Evolutionary conservation across 2,797 vertebrate species (phyloP).

Genomic region (Melanogrammus aeglefinus): DNA sequence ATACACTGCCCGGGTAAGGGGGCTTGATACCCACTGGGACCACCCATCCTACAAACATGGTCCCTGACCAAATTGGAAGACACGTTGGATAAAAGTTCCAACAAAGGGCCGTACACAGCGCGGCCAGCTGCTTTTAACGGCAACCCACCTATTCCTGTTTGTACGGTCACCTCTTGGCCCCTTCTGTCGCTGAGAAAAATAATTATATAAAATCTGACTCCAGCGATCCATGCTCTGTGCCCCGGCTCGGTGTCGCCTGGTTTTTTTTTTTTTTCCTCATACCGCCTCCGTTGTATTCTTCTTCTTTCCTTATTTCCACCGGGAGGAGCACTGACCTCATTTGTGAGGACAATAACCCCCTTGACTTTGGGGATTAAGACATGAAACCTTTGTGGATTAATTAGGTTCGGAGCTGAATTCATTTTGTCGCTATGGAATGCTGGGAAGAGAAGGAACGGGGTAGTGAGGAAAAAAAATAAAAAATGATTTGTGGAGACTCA

Average conservation of each 20-base stretch:
- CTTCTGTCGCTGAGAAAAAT: slow-evolving; percentile 53
- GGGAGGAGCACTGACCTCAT: slow-evolving; percentile 83
- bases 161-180: slow-evolving; percentile 51
- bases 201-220: slow-evolving; percentile 42
- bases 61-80: too few species aligned
- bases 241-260: slow-evolving; percentile 37
- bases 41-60: too few species aligned
- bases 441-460: slow-evolving; percentile 49
- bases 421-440: slow-evolving; percentile 76
- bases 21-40: too few species aligned
- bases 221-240: too few species aligned
- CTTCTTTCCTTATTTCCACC: slow-evolving; percentile 77
- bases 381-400: slow-evolving; percentile 87
- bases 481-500: slow-evolving; percentile 60
- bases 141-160: slow-evolving; percentile 48
- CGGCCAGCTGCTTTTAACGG: neutral
- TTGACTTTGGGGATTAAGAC: slow-evolving; percentile 87
- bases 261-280: slow-evolving; percentile 41
- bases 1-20: too few species aligned
- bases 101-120: too few species aligned
- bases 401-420: slow-evolving; percentile 83
- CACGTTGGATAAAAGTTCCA: too few species aligned
- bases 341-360: slow-evolving; percentile 86
- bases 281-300: slow-evolving; percentile 62
- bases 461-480: slow-evolving; percentile 54